These are phyloP conservation scores for Pseudanteris insignis DNA, from an alignment of 2,888 invertebrate species.

Conservation along the genomic window DNA sequence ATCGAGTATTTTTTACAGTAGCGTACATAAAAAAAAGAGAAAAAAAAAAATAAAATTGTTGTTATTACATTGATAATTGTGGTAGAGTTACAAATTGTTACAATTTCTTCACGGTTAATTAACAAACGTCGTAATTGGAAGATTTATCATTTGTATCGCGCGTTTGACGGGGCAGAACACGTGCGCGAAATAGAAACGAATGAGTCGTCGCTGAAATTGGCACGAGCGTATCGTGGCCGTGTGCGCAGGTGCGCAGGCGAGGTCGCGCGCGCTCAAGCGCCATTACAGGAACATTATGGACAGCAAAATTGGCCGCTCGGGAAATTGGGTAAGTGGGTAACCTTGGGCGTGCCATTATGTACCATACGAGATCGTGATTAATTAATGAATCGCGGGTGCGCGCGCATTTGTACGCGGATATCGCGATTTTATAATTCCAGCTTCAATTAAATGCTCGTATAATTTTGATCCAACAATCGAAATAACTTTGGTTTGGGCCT, in stretches of 20 bases:
- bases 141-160: slow-evolving; percentile 25
- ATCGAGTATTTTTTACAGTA: no score
- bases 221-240: slow-evolving; percentile 29
- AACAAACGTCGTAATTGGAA: slow-evolving; percentile 26
- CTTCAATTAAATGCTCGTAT: no score
- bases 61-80: no score
- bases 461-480: no score
- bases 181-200: slow-evolving; percentile 31
- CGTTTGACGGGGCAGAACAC: slow-evolving; percentile 6
- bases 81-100: no score
- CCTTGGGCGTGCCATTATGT: slow-evolving; percentile 34
- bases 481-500: no score
- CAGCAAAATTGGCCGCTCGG: slow-evolving; percentile 28
- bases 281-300: slow-evolving; percentile 20
- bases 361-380: slow-evolving; percentile 26
- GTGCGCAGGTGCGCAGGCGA: slow-evolving; percentile 14
- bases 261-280: no score
- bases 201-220: slow-evolving; percentile 26
- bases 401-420: slow-evolving; percentile 5
- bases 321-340: slow-evolving; percentile 50
- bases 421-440: no score
- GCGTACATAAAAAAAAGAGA: no score
- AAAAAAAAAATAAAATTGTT: no score
- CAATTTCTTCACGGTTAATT: slow-evolving; percentile 35
- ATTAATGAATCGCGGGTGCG: slow-evolving; percentile 24